Evolutionary conservation across 1,140 invertebrate species (phyloP), one percentile per base, ranked within the genome.

Genomic region (Drosophila auraria): DNA sequence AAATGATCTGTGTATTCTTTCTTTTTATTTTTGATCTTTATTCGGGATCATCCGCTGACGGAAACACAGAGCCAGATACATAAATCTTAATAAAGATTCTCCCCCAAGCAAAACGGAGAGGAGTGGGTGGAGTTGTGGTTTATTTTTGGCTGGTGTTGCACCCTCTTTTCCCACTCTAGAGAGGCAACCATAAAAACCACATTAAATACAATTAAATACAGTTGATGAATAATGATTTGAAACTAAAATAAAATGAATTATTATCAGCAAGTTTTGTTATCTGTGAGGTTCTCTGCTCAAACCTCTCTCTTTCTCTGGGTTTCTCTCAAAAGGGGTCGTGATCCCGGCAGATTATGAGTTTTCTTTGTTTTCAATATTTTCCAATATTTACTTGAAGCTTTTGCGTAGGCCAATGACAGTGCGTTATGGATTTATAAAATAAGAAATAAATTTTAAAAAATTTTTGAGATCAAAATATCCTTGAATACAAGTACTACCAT

Each of bases 51-150:
- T 68, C 69, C 42, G 12, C 23, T 20, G 59, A 65, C 40, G 51
- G 56, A 53, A 56, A 27, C 66, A 30, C 66, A 20, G 49, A 63
- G 49, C 36, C 25, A 47, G 42, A 80, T 27, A 61, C 63, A 84
- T 78, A 83, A 87, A 83, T 87, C 78, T 83, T 65, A 78, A 87
- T 89, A 75, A 89, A 80, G 66, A 63, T 69, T 30, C 23, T 54
- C 49, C 63, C 40, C 50, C 17, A 56, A 58, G n/a, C 27, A 42
- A 12, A 54, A 25, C 14, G 38, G 20, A n/a, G 12, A 14, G 36
- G 15, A 17, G 72, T 59, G 74, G 6, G 15, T 42, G 53, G 33
- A 53, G 61, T 45, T 49, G 36, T 25, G 36, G 38, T 45, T 65
- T 69, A 78, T 78, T 69, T 56, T 40, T 36, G 76, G 64, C 40